Evolutionary conservation across 2,888 invertebrate genomes (phyloP), one percentile per base, ranked within the genome.

Genomic region (Drosophila rubida): DNA sequence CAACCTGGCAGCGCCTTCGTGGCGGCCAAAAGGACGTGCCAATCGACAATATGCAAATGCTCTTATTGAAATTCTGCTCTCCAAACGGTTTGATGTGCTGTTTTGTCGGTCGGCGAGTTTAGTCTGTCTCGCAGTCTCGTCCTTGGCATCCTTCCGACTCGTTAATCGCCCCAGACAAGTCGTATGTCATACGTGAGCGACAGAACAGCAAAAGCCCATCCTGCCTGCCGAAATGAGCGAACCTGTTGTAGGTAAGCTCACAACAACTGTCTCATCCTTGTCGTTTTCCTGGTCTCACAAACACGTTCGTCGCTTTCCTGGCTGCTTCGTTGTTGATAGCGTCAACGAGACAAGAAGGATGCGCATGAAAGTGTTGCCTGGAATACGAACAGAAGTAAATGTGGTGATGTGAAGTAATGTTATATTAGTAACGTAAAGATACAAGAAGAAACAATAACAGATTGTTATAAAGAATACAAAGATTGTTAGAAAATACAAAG

Each of bases 161-260:
- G 80, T 73, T 82, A 76, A 86, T 83, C 80, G 86, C 37, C 55
- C 32, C 75, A 79, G 77, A 65, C 87, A 66, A 63, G 69, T 64
- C 69, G 61, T 75, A 66, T 70, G 81, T 81, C 79, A 83, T 66
- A 71, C 53, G 59, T 66, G 66, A 63, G 58, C 66, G 61, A 55
- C 63, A 71, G 55, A 54, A 54, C 67, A 73, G 25, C 59, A 32
- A 32, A 66, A 69, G 50, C 61, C 48, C 62, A 57, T 63, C 48
- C 70, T 46, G 49, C 7, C 25, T 41, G 35, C 7, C 30, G 25
- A 7, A 25, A 59, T 58, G 41, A 9, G 11, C 23, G 16, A 59
- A 65, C 60, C 62, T 44, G 50, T 70, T 62, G 60, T 70, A 46
- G 54, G 35, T 60, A 39, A 55, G 35, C 49, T 55, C 32, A 39